These are phyloP conservation scores for Scartelaos histophorus DNA, from an alignment of 2,113 vertebrate genomes.

Conservation along the genomic window DNA sequence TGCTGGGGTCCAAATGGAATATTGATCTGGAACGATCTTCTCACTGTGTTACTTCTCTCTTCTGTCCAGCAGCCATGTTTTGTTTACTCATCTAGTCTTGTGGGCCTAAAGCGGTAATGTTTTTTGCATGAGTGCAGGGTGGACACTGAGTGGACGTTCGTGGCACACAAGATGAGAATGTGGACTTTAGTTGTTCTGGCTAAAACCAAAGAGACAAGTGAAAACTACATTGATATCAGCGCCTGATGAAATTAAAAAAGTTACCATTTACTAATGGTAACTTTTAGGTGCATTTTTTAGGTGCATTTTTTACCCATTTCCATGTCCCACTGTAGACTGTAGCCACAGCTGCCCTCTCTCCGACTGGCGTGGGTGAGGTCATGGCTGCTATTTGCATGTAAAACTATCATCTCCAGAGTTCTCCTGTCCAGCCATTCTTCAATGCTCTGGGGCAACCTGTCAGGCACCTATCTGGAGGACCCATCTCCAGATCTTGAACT, in stretches of 20 bases:
- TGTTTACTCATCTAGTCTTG: constrained; percentile 39
- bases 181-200: constrained; percentile 30
- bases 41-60: constrained; percentile 67
- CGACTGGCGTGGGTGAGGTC: too few relatives aligned
- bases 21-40: constrained; percentile 70
- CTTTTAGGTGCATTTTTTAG: background rate
- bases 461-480: too few relatives aligned
- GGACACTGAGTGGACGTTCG: constrained; percentile 22
- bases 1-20: constrained; percentile 68
- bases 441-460: too few relatives aligned
- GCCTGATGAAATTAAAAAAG: background rate
- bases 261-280: background rate
- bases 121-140: constrained; percentile 62
- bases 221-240: constrained; percentile 9
- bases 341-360: background rate
- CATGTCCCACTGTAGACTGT: background rate
- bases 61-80: constrained; percentile 54
- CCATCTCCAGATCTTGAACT: too few relatives aligned
- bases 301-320: background rate
- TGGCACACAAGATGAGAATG: constrained; percentile 39
- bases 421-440: background rate
- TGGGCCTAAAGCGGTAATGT: constrained; percentile 53
- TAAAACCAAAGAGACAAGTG: constrained; percentile 15
- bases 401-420: background rate
- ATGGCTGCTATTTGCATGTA: too few relatives aligned